Base-by-base conservation (phyloP, 2,797 vertebrate species). In the Dryobates pubescens region DNA sequence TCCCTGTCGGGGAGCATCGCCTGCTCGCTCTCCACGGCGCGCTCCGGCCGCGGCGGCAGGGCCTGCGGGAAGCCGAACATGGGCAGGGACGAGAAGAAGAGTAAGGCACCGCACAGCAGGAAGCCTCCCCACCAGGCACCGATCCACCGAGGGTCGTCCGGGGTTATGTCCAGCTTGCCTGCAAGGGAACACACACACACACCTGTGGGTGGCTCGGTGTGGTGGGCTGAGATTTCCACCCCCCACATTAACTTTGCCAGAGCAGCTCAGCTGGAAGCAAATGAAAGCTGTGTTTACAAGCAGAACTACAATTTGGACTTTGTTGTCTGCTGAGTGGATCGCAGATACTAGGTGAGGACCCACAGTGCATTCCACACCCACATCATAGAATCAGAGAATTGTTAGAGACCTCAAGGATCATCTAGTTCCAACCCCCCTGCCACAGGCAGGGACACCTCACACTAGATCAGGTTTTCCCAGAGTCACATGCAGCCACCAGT, bases 41-140 rank as follows among this genome's bases (percentile, higher is more conserved):
- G 97, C 85, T 99, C 98, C 2, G 96, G 47, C 69, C 93, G 97
- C 0, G 87, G 95, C 17, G 98, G 97, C 95, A 99, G 98, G 6
- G 99, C 98, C 97, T 99, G 98, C 19, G 99, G 99, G 95, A 99
- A 99, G 63, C 99, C 99, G 8, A 99, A 99, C 99, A 99, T 99
- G 57, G 98, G 95, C 93, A 99, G 97, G 58, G 99, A 98, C 0
- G 99, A 99, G 98, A 98, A 98, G 97, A 99, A 99, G 94, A 99
- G 99, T 98, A 99, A 98, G 98, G 98, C 99, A 97, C 99, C 99
- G 11, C 99, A 99, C 88, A 99, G 98, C 93, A 99, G 98, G 96
- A 99, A 99, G 92, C 99, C 99, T 5, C 98, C 99, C 99, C 99
- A 99, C 99, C 99, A 99, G 20, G 99, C 99, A 79, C 99, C 99